phyloP scores from a whole-genome alignment of 2,888 invertebrate species.

The Busseola fusca region DNA sequence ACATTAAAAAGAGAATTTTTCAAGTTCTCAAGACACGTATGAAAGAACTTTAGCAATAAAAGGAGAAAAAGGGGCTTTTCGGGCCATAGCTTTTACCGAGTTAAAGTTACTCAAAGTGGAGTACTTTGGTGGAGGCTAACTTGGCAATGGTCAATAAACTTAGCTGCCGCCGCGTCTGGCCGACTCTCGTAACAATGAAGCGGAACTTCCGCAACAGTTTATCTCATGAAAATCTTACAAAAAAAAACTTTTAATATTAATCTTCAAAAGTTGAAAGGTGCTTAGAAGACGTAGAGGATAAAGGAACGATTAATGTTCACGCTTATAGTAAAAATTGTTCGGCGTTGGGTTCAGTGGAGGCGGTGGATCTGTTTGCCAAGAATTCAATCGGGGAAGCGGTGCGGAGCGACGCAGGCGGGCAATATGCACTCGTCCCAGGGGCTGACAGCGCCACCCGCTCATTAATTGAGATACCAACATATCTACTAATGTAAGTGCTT shows the following conservation, averaged over 20 bases:
- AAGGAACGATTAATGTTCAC: conserved; percentile 62
- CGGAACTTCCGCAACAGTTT: conserved; percentile 75
- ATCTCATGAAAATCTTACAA: conserved; percentile 73
- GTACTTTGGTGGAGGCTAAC: conserved; percentile 76
- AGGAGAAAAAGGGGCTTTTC: conserved; percentile 80
- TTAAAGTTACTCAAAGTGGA: conserved; percentile 84
- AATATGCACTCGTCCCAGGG: conserved; percentile 68
- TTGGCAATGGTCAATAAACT: conserved; percentile 85
- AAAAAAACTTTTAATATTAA: conserved; percentile 71
- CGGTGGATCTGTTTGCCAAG: conserved; percentile 73
- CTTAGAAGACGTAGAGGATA: conserved; percentile 55
- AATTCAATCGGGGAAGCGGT: conserved; percentile 73
- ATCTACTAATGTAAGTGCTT: conserved; percentile 66
- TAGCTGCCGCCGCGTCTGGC: conserved; percentile 72
- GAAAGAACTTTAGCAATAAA: conserved; percentile 86
- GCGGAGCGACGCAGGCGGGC: conserved; percentile 64
- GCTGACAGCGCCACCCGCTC: conserved; percentile 66
- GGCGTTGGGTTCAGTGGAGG: conserved; percentile 40
- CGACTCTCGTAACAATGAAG: conserved; percentile 76
- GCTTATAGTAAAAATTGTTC: conserved; percentile 56
- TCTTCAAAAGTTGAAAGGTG: conserved; percentile 61
- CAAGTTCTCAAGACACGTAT: conserved; percentile 81
- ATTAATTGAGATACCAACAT: conserved; percentile 76
- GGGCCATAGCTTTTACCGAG: conserved; percentile 81
- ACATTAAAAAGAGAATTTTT: conserved; percentile 73